Evolutionary conservation across 2,888 invertebrate genomes (phyloP).

Genomic region (Alloplasta piceator): DNA sequence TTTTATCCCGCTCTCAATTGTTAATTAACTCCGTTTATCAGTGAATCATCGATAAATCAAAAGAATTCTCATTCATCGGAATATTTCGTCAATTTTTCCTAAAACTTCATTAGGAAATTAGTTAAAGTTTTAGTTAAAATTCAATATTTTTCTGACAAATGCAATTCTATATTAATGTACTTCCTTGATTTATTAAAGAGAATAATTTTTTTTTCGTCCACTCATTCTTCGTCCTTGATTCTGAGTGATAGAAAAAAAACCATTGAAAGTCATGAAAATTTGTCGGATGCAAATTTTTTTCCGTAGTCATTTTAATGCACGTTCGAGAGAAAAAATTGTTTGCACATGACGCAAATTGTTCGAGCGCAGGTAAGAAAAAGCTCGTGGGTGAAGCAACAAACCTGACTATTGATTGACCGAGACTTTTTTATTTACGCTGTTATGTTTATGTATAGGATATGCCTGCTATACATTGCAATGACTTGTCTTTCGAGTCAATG

Average conservation of each 20-base stretch:
- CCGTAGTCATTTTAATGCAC: neutral
- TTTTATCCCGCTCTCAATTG: too few species aligned
- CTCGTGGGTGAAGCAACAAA: conserved; percentile 35
- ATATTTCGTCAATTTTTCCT: too few species aligned
- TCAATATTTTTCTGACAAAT: too few species aligned
- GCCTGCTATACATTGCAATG: conserved; percentile 11
- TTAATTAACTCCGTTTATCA: too few species aligned
- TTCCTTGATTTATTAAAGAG: too few species aligned
- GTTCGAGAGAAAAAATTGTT: conserved; percentile 16
- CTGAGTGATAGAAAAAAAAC: neutral
- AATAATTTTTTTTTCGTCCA: too few species aligned
- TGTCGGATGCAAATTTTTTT: neutral
- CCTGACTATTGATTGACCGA: conserved; percentile 39
- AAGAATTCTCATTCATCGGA: too few species aligned
- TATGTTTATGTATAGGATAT: neutral
- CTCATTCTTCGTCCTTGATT: neutral
- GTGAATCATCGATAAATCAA: too few species aligned
- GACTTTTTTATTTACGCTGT: conserved; percentile 10
- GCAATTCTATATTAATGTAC: too few species aligned
- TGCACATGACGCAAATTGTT: conserved; percentile 25
- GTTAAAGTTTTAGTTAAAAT: too few species aligned
- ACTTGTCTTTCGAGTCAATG: conserved; percentile 58
- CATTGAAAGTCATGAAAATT: neutral
- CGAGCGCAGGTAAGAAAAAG: neutral
- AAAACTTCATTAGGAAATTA: too few species aligned